phyloP scores from a whole-genome alignment of 2,888 invertebrate species.

The Cheilosia vernalis region DNA sequence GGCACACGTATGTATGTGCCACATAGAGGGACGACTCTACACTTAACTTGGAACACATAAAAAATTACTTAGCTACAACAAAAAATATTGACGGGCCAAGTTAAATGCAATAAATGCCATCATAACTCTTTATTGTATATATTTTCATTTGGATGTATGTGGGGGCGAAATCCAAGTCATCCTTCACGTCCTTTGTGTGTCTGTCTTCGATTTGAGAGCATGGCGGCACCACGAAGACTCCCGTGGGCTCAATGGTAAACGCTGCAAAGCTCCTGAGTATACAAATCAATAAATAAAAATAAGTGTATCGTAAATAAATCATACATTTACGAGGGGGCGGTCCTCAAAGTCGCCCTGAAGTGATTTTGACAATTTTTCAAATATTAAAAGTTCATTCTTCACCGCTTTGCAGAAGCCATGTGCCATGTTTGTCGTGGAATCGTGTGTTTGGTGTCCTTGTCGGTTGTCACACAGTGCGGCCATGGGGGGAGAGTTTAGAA shows the following conservation, averaged over 20 bases:
- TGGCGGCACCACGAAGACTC: neutral
- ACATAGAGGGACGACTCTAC: neutral
- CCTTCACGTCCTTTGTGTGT: conserved; percentile 38
- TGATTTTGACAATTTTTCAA: conserved; percentile 51
- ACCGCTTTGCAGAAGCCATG: conserved; percentile 20
- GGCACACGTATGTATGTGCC: neutral
- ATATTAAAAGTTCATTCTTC: conserved; percentile 62
- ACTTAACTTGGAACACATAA: conserved; percentile 50
- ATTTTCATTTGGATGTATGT: conserved; percentile 2
- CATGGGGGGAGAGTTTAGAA: conserved; percentile 20
- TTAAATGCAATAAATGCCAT: conserved; percentile 67
- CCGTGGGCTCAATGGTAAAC: neutral
- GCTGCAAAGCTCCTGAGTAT: conserved; percentile 19
- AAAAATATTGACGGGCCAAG: conserved; percentile 59
- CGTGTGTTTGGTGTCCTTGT: neutral
- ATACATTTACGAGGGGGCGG: conserved; percentile 38
- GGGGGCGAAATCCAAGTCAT: conserved; percentile 27
- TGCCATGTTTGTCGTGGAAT: conserved; percentile 4
- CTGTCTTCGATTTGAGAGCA: conserved; percentile 39
- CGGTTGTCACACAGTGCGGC: neutral
- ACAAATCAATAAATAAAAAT: conserved; percentile 66
- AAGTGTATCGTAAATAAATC: conserved; percentile 64
- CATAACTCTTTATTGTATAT: conserved; percentile 66
- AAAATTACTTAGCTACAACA: conserved; percentile 61
- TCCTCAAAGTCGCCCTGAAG: conserved; percentile 17